phyloP scores from a whole-genome alignment of 64 coral and sea anemone species.

The Pocillopora verrucosa region DNA sequence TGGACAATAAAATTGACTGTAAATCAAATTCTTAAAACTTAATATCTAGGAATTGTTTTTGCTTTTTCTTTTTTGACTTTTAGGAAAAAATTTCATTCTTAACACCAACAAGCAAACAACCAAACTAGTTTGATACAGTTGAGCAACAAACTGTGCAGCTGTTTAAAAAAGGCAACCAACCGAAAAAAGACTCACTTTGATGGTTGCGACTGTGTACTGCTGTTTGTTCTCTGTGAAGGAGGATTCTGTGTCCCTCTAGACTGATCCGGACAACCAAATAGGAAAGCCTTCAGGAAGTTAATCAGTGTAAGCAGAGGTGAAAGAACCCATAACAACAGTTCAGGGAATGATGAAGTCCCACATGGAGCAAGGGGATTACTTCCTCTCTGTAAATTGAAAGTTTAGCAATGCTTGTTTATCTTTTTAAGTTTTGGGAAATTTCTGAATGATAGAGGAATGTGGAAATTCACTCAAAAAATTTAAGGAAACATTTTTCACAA shows the following conservation, averaged over 20 bases:
- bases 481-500: too few species aligned
- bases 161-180: too few species aligned
- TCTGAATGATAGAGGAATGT: too few species aligned
- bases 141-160: too few species aligned
- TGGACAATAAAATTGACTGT: background rate
- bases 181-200: slow-evolving; percentile 26
- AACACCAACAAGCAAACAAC: background rate
- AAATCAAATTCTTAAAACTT: background rate
- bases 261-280: slow-evolving; percentile 72
- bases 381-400: slow-evolving; percentile 14
- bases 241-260: slow-evolving; percentile 53
- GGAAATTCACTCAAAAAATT: too few species aligned
- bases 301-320: slow-evolving; percentile 80
- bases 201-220: background rate
- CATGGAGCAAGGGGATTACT: slow-evolving; percentile 14
- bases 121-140: background rate
- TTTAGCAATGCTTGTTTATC: too few species aligned
- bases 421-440: too few species aligned
- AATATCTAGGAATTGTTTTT: too few species aligned
- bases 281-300: slow-evolving; percentile 75
- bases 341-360: slow-evolving; percentile 28
- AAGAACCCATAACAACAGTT: slow-evolving; percentile 67
- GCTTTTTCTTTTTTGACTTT: too few species aligned
- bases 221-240: background rate
- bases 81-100: too few species aligned